Percentiles rank a stretch among this genome's conserved stretches.
These are phyloP conservation scores for Diabrotica balteata DNA, from an alignment of 2,888 invertebrate species.

Conservation along the genomic window DNA sequence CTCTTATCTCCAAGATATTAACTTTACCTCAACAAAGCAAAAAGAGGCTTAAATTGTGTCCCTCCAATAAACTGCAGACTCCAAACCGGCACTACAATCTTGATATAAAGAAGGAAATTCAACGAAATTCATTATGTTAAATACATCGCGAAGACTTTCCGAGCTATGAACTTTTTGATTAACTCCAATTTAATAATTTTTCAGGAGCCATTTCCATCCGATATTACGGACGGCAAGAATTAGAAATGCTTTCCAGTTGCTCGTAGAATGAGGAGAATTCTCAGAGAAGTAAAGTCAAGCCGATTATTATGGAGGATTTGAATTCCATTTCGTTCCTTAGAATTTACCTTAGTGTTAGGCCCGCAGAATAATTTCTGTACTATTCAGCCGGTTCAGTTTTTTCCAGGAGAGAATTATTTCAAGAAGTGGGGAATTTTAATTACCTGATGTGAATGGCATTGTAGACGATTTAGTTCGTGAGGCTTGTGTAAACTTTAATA, in stretches of 20 bases:
- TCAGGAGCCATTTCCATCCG: conserved; percentile 17
- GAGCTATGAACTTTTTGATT: conserved; percentile 15
- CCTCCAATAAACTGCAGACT: too few species aligned
- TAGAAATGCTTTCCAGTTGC: conserved; percentile 21
- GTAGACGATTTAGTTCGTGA: too few species aligned
- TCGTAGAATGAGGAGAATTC: conserved; percentile 19
- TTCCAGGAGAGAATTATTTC: not conserved
- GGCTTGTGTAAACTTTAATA: too few species aligned
- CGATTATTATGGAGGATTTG: conserved; percentile 32
- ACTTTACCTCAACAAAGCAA: too few species aligned
- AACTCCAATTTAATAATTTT: conserved; percentile 28
- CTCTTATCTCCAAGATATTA: too few species aligned
- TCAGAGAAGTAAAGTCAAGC: conserved; percentile 31
- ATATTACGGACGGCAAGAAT: conserved; percentile 27
- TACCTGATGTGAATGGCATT: too few species aligned
- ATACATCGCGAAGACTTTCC: conserved; percentile 9
- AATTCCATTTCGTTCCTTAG: conserved; percentile 33
- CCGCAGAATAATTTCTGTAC: not conserved
- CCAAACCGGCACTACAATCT: conserved; percentile 6
- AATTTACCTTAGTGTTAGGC: conserved; percentile 12
- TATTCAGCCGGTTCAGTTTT: not conserved
- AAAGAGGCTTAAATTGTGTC: too few species aligned
- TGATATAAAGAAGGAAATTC: not conserved
- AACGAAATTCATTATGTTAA: conserved; percentile 14
- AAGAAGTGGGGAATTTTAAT: not conserved